Evolutionary conservation across 2,888 invertebrate species (phyloP).

Genomic region (Synanthedon myopaeformis): DNA sequence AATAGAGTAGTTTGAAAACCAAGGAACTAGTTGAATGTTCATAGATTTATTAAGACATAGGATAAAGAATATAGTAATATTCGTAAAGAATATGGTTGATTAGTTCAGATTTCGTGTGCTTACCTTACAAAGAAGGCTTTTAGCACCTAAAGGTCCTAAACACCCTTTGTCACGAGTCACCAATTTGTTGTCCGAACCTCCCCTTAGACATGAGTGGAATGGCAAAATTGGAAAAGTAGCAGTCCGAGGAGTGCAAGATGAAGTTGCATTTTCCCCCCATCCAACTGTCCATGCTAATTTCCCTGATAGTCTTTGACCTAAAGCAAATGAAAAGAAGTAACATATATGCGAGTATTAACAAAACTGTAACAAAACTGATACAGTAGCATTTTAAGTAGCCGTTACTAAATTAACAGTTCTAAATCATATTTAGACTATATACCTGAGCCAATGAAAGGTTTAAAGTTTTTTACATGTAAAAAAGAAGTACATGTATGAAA

Average conservation of each 20-base stretch:
- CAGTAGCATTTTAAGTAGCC: no score
- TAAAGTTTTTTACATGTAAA: no score
- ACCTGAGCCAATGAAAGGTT: no score
- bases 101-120: conserved; percentile 7
- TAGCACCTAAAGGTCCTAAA: conserved; percentile 59
- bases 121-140: conserved; percentile 62
- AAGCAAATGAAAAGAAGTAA: no score
- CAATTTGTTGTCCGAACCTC: conserved; percentile 26
- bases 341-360: no score
- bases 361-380: no score
- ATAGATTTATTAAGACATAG: neutral
- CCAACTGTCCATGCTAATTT: conserved; percentile 41
- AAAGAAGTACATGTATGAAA: no score
- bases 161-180: conserved; percentile 67
- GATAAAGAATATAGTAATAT: no score
- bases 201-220: conserved; percentile 43
- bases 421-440: no score
- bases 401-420: no score
- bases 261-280: conserved; percentile 40
- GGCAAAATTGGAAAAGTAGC: conserved; percentile 63
- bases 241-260: conserved; percentile 62
- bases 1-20: no score
- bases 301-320: conserved; percentile 4
- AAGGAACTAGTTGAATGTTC: neutral
- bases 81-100: neutral